Base-by-base conservation (phyloP, 1,140 invertebrate species). In the Trichonephila inaurata region DNA sequence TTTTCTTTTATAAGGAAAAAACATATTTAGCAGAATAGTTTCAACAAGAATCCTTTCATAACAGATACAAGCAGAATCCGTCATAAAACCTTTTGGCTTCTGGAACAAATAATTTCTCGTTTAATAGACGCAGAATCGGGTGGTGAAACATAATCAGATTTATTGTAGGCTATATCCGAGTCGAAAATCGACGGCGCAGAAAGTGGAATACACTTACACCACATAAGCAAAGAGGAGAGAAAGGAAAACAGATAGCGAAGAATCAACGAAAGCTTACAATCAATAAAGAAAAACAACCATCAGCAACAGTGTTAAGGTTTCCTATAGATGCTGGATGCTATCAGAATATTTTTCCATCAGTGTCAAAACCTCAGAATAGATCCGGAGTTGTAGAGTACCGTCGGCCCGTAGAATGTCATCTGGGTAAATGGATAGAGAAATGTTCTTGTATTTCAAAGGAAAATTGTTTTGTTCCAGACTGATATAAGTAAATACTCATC, bases 341-440 rank as follows among this genome's bases (percentile, higher is more conserved):
- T 77, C 72, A 77, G 72, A 77, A 77, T 77, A 77, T 77, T 77
- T 77, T 77, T 77, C 72, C 72, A 77, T 77, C 72, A 77, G 72
- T 40, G 72, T 77, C 72, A 77, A 77, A 77, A 18, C 12, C 72
- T 4, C 16, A 21, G 66, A 69, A 69, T 69, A 24, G 66, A 69
- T 69, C 66, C n/a, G 24, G 66, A 69, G n/a, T 24, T n/a, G 66
- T n/a, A 69, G 66, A 69, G 66, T 24, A 16, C 62, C 18, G 72
- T 18, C 28, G 18, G 28, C 72, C 28, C 28, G 4, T 16, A 19
- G 28, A 77, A 77, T 77, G 72, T 77, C 72, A 77, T 24, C 28
- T 8, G 28, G 33, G 24, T 18, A 40, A 77, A 28, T 18, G 33
- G 72, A 77, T 77, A 19, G 33, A 77, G 18, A 77, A 77, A 7